Evolutionary conservation across 2,888 invertebrate genomes (phyloP), one percentile per base, ranked within the genome.

Genomic region (Cosmopolites sordidus): DNA sequence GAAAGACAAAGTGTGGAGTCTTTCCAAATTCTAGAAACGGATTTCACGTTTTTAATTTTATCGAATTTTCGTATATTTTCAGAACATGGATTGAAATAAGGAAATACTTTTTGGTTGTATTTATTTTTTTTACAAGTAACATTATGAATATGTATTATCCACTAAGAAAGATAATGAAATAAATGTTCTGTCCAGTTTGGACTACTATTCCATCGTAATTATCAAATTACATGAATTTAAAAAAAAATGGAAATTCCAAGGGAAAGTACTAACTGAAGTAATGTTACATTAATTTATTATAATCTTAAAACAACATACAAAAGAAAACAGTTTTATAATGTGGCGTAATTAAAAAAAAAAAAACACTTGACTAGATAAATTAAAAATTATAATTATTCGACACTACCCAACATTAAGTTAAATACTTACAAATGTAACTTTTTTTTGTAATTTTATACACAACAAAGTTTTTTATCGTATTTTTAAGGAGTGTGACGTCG

Each of bases 121-220:
- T 43, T 29, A 39, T 50, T 39, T 43, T 50, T 44, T 49, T 37
- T 49, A 49, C 48, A 48, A 27, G 42, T 48, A 48, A 41, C n/a
- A n/a, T 18, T 30, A 38, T 15, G 42, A 39, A 43, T 50, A 50
- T 43, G 49, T 50, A 50, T 50, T 39, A 6, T 43, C n/a, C 29
- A 51, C 51, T 51, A 51, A 45, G 29, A 51, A 51, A 45, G 16
- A 43, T 43, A 22, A 51, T 49, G 49, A 39, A 33, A 30, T 17
- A 43, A 58, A 60, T 62, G n/a, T n/a, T n/a, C n/a, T n/a, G 75
- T 75, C 75, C 74, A 75, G 59, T 75, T 75, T 75, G 74, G 75
- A 75, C 74, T 75, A 74, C 74, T 69, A 68, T 69, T 67, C 69
- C 70, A 66, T 69, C 66, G 68, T 69, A 66, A 67, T 68, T 66